phyloP scores from a whole-genome alignment of 2,113 vertebrate species.

The Takifugu bimaculatus region DNA sequence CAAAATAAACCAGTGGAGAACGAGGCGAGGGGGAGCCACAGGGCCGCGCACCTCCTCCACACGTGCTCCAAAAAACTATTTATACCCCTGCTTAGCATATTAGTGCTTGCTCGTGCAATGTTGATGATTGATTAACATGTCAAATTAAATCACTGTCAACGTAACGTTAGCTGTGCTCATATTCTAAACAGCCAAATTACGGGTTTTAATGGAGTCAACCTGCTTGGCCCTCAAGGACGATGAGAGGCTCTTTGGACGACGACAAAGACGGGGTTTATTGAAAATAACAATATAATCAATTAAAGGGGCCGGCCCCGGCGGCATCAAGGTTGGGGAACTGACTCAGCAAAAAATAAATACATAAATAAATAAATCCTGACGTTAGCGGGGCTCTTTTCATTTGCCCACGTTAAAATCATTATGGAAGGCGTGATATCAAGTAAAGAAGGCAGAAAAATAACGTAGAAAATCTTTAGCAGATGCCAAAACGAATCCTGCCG shows the following conservation, averaged over 20 bases:
- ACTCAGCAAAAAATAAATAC: not conserved
- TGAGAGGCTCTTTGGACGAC: not conserved
- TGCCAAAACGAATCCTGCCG: not conserved
- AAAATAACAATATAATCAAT: not conserved
- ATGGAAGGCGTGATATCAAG: too few species aligned
- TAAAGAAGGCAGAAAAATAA: not conserved
- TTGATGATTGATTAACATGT: slow-evolving; percentile 69
- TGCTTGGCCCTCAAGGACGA: slow-evolving; percentile 55
- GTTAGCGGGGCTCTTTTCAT: too few species aligned
- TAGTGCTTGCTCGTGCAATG: slow-evolving; percentile 29
- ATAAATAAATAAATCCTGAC: not conserved
- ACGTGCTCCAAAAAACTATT: slow-evolving; percentile 26
- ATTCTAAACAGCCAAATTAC: slow-evolving; percentile 62
- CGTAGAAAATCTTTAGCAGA: not conserved
- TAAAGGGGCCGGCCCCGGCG: not conserved
- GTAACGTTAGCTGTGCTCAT: slow-evolving; percentile 39
- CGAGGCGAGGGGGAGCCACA: slow-evolving; percentile 12
- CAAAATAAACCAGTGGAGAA: slow-evolving; percentile 32
- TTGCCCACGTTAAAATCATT: too few species aligned
- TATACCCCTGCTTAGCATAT: slow-evolving; percentile 46
- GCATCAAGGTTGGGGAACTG: not conserved
- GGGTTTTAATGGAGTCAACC: slow-evolving; percentile 56
- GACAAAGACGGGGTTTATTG: not conserved
- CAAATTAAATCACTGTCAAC: slow-evolving; percentile 67
- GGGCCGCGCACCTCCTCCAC: slow-evolving; percentile 14